A percentile compares a stretch with the other conserved stretches of the same genome.
These are phyloP conservation scores for Tetragonula clypearis DNA, from an alignment of 1,140 invertebrate genomes.

Conservation along the genomic window DNA sequence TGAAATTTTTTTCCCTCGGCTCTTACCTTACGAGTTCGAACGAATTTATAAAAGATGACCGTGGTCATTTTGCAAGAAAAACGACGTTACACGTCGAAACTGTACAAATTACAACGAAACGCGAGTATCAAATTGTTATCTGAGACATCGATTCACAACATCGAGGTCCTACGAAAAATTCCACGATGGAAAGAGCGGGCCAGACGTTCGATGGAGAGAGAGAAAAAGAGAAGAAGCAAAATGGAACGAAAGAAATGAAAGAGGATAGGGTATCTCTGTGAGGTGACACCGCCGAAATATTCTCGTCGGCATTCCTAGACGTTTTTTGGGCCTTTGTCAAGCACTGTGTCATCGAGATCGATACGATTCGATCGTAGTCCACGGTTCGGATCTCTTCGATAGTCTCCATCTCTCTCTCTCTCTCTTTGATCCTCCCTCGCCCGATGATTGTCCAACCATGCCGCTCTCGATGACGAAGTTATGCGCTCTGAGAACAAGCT, in stretches of 20 bases:
- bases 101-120: not conserved
- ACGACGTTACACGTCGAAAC: not conserved
- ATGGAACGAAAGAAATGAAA: slow-evolving; percentile 29
- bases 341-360: slow-evolving; percentile 74
- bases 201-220: not conserved
- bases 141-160: not conserved
- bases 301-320: slow-evolving; percentile 76
- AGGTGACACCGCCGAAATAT: slow-evolving; percentile 80
- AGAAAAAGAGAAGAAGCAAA: not conserved
- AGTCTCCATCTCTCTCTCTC: slow-evolving; percentile 10
- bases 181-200: not conserved
- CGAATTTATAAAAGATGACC: no score
- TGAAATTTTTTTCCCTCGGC: no score
- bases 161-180: not conserved
- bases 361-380: slow-evolving; percentile 52
- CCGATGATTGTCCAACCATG: slow-evolving; percentile 5
- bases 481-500: not conserved
- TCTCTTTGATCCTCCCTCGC: not conserved
- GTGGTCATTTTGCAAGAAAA: not conserved
- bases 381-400: slow-evolving; percentile 31
- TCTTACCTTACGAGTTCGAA: no score
- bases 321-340: slow-evolving; percentile 78
- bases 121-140: not conserved
- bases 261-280: slow-evolving; percentile 37
- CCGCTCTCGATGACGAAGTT: slow-evolving; percentile 14